These are phyloP conservation scores for Stegodyphus dumicola DNA, from an alignment of 1,140 invertebrate genomes.

Conservation along the genomic window DNA sequence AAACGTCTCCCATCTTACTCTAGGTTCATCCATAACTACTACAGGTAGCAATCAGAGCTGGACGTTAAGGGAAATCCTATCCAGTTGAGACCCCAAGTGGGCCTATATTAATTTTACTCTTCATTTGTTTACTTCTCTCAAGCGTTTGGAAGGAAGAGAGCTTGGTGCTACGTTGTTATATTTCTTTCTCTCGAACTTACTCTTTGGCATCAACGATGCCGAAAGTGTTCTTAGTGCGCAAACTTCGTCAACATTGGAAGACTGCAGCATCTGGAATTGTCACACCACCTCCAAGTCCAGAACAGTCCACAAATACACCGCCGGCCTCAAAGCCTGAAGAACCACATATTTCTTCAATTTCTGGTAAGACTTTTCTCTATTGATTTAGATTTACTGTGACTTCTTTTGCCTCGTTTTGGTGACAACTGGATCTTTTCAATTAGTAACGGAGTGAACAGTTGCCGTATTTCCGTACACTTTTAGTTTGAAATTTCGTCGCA, in stretches of 20 bases:
- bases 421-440: too few species aligned
- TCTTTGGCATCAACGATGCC: conserved; percentile 29
- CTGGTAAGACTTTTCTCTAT: background rate
- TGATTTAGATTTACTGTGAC: background rate
- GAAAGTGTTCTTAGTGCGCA: conserved; percentile 47
- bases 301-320: conserved; percentile 7
- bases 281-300: conserved; percentile 56
- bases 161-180: background rate
- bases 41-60: too few species aligned
- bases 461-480: too few species aligned
- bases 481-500: too few species aligned
- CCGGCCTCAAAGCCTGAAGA: conserved; percentile 24
- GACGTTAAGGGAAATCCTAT: too few species aligned
- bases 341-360: conserved; percentile 17
- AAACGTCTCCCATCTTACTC: background rate
- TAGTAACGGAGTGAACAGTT: too few species aligned
- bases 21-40: background rate
- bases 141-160: background rate
- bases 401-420: too few species aligned
- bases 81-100: too few species aligned
- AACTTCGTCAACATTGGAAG: conserved; percentile 7
- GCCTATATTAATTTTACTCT: too few species aligned
- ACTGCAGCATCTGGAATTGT: conserved; percentile 19
- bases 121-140: too few species aligned
- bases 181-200: too few species aligned